phyloP scores from a whole-genome alignment of 2,888 invertebrate genomes.

The Diplolepis rosae region DNA sequence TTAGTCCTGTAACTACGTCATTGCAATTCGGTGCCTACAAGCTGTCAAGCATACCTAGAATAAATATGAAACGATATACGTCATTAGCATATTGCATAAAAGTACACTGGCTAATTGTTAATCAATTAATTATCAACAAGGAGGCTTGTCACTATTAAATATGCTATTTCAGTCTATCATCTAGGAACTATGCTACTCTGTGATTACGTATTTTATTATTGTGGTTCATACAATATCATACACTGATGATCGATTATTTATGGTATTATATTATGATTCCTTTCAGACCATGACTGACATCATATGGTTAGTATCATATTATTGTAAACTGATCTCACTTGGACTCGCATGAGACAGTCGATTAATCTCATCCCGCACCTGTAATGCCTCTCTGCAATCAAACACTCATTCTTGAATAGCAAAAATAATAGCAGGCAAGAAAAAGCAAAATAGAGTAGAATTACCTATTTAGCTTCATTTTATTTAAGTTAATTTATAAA shows the following conservation, averaged over 20 bases:
- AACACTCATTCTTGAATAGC: constrained; percentile 9
- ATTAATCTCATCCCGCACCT: constrained; percentile 8
- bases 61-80: background rate
- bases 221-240: no score
- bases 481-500: background rate
- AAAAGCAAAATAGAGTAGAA: background rate
- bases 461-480: background rate
- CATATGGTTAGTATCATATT: background rate
- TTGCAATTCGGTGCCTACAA: constrained; percentile 65
- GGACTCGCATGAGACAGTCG: background rate
- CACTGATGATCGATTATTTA: no score
- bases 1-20: constrained; percentile 45
- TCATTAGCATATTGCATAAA: background rate
- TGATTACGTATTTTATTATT: constrained; percentile 43
- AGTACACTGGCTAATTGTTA: background rate
- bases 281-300: background rate
- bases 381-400: constrained; percentile 11
- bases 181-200: constrained; percentile 56
- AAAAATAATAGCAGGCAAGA: background rate
- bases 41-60: constrained; percentile 33
- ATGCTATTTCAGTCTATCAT: constrained; percentile 28
- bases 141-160: constrained; percentile 23
- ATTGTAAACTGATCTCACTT: background rate
- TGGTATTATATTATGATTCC: background rate
- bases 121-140: constrained; percentile 1